These are phyloP conservation scores for Nomada ruficornis DNA, from an alignment of 2,888 invertebrate genomes.

Conservation along the genomic window DNA sequence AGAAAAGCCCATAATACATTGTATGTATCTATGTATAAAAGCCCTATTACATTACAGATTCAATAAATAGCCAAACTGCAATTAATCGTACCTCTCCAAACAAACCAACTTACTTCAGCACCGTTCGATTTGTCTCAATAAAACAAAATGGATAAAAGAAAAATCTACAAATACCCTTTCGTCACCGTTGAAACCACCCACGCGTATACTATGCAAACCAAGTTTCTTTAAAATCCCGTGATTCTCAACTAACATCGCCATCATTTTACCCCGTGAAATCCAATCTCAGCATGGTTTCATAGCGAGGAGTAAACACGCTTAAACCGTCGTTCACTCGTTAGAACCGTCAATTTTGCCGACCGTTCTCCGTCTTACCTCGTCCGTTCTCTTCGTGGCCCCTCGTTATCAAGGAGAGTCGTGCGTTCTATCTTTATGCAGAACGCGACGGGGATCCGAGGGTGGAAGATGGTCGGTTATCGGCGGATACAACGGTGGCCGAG, in stretches of 20 bases:
- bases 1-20: no score
- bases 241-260: neutral
- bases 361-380: constrained; percentile 42
- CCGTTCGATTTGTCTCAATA: no score
- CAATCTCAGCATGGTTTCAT: neutral
- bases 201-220: neutral
- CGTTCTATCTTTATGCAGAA: constrained; percentile 38
- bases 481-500: constrained; percentile 28
- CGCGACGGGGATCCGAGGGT: neutral
- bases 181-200: no score
- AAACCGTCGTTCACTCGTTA: neutral
- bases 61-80: no score
- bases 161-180: no score
- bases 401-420: constrained; percentile 26
- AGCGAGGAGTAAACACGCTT: neutral
- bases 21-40: no score
- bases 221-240: neutral
- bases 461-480: constrained; percentile 1
- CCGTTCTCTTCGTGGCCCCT: neutral
- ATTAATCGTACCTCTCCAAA: no score
- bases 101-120: no score
- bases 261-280: neutral
- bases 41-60: no score
- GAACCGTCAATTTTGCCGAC: constrained; percentile 19
- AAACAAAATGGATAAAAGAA: no score